Percentiles rank a stretch among this genome's conserved stretches.
phyloP scores from a whole-genome alignment of 2,113 vertebrate species.

The Acrocephalus arundinaceus region DNA sequence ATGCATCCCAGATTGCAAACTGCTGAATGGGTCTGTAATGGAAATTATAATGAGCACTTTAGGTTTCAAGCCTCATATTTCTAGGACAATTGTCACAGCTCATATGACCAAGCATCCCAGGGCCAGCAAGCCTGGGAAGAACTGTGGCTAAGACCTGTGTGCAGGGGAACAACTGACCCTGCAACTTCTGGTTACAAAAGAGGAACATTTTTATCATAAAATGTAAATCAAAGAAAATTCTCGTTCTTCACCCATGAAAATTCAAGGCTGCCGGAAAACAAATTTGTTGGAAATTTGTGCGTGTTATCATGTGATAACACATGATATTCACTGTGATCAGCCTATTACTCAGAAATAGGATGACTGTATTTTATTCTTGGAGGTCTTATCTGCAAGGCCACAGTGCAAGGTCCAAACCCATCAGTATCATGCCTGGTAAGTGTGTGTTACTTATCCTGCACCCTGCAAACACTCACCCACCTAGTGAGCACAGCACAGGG shows the following conservation, averaged over 20 bases:
- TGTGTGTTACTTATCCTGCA: neutral
- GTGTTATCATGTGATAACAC: neutral
- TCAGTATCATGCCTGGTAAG: neutral
- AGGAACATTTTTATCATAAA: neutral
- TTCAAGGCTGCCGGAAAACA: neutral
- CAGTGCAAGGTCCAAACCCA: neutral
- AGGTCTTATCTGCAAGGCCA: neutral
- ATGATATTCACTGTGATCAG: neutral
- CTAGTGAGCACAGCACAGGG: neutral
- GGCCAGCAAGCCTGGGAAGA: neutral
- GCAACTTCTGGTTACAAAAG: neutral
- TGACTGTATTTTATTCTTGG: neutral
- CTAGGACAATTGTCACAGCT: constrained; percentile 1
- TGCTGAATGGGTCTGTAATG: neutral
- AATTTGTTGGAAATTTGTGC: neutral
- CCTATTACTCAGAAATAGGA: neutral
- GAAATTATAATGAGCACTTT: neutral
- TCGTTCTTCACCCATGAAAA: neutral
- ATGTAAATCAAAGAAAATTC: neutral
- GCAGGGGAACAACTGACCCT: neutral
- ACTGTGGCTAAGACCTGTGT: neutral
- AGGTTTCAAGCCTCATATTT: neutral
- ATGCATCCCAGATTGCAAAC: neutral
- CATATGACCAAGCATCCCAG: neutral
- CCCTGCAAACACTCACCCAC: neutral